Conservation (phyloP, 1,140 invertebrate genomes). For the Nephotettix cincticeps region DNA sequence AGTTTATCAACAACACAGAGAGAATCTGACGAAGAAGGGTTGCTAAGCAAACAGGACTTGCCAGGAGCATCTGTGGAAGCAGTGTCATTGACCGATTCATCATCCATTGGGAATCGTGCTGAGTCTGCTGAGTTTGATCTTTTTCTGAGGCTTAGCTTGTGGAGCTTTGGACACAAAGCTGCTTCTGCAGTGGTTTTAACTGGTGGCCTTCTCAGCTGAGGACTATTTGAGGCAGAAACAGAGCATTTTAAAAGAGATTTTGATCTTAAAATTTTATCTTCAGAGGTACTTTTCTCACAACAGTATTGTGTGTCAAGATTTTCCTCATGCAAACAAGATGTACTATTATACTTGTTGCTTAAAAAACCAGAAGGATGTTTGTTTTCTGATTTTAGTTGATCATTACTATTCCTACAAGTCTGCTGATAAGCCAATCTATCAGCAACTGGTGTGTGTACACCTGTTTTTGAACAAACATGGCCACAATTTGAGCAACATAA, state of each 20-base stretch:
- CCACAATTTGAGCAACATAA: no score
- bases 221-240: background rate
- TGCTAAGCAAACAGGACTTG: background rate
- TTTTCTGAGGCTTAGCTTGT: conserved; percentile 45
- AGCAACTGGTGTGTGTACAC: no score
- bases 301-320: background rate
- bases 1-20: background rate
- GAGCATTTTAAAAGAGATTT: background rate
- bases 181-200: background rate
- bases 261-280: background rate
- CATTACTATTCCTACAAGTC: background rate
- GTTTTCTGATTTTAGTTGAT: background rate
- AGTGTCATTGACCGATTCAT: background rate
- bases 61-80: background rate
- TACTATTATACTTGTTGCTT: conserved; percentile 7
- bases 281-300: background rate
- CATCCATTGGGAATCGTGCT: conserved; percentile 48
- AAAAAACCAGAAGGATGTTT: background rate
- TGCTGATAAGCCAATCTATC: background rate
- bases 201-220: background rate
- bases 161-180: background rate
- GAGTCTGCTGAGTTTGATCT: conserved; percentile 73
- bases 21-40: conserved; percentile 13
- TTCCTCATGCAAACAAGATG: background rate
- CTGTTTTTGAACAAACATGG: no score